A percentile compares a stretch with the other conserved stretches of the same genome.
phyloP scores from a whole-genome alignment of 2,113 vertebrate species.

The Peromyscus californicus region DNA sequence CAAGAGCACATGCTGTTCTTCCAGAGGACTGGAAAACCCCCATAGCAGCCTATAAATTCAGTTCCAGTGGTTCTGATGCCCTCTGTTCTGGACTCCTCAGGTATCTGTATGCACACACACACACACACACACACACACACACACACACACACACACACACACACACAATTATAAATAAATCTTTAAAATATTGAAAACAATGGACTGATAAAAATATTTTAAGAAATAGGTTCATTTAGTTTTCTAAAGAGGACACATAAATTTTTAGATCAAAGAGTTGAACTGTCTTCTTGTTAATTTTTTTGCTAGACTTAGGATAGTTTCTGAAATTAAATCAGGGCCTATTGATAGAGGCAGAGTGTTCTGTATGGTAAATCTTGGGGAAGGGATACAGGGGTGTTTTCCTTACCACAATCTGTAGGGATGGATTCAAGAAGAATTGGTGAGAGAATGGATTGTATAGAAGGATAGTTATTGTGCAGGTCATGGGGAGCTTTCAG shows the following conservation, averaged over 20 bases:
- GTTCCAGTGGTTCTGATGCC: not conserved
- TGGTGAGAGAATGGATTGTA: not conserved
- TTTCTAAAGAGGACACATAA: not conserved
- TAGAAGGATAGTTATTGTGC: too few relatives aligned
- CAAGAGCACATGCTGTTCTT: not conserved
- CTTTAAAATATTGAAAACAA: not conserved
- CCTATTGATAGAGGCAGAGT: not conserved
- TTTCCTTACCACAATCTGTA: not conserved
- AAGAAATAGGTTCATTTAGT: not conserved
- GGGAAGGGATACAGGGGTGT: not conserved
- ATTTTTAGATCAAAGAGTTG: not conserved
- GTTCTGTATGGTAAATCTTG: not conserved
- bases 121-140: not conserved
- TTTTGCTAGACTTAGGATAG: not conserved
- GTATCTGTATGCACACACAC: not conserved
- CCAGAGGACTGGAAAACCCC: not conserved
- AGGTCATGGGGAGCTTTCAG: not conserved
- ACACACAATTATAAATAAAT: not conserved
- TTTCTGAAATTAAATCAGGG: not conserved
- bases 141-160: not conserved
- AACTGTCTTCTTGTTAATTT: slow-evolving; percentile 9
- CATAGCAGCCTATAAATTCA: not conserved
- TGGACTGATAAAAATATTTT: not conserved
- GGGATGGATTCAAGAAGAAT: not conserved
- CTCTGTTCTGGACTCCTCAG: not conserved